A percentile compares a stretch with the other conserved stretches of the same genome.
Evolutionary conservation across 2,113 vertebrate species (phyloP).

Genomic region (Polypterus senegalus): DNA sequence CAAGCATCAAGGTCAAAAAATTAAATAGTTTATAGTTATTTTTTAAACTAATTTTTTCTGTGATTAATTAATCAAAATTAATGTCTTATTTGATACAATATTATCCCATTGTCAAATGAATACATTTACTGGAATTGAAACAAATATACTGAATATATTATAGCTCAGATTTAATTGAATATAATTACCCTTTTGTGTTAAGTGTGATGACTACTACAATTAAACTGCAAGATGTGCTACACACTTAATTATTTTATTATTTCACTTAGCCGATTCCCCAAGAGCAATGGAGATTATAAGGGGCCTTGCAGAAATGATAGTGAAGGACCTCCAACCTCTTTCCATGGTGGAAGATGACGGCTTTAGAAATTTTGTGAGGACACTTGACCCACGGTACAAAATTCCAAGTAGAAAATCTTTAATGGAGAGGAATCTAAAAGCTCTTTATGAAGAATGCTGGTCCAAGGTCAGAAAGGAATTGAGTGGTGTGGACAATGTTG

Average conservation of each 20-base stretch:
- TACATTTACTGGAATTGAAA: neutral
- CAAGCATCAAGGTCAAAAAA: neutral
- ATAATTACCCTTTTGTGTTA: no score
- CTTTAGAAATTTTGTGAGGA: slow-evolving; percentile 17
- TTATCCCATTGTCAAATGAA: slow-evolving; percentile 8
- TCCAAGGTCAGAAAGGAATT: slow-evolving; percentile 14
- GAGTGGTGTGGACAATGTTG: slow-evolving; percentile 10
- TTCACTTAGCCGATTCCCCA: slow-evolving; percentile 17
- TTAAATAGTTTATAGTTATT: no score
- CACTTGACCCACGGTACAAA: slow-evolving; percentile 13
- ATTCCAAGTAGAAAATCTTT: slow-evolving; percentile 18
- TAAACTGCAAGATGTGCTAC: no score
- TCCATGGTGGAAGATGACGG: slow-evolving; percentile 4
- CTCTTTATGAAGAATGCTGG: slow-evolving; percentile 15
- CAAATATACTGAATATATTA: no score
- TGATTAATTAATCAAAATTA: neutral
- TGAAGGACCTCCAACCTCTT: slow-evolving; percentile 16
- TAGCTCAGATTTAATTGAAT: no score
- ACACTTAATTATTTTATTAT: slow-evolving; percentile 9
- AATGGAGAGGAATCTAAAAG: slow-evolving; percentile 13
- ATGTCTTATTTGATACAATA: slow-evolving; percentile 8
- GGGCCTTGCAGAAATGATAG: slow-evolving; percentile 19
- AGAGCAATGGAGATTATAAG: slow-evolving; percentile 19
- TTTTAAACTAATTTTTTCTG: neutral
- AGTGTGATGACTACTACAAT: no score